phyloP scores from a whole-genome alignment of 2,888 invertebrate genomes.

The Andrena fulva region DNA sequence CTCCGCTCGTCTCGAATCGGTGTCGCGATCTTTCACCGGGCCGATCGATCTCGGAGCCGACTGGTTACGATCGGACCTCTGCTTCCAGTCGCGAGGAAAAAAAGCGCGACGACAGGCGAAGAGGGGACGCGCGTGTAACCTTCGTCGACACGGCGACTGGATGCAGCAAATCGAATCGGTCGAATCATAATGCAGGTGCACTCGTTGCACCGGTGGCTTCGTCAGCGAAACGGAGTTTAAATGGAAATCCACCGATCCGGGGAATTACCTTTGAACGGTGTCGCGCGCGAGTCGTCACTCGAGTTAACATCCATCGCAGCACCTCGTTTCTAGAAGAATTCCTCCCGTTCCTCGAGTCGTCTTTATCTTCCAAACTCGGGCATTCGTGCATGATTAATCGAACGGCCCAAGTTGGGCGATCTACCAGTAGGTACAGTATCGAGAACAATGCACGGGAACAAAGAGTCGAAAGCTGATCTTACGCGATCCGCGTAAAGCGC shows the following conservation, averaged over 20 bases:
- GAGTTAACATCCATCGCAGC: not conserved
- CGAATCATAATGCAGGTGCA: constrained; percentile 59
- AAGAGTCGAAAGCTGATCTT: constrained; percentile 14
- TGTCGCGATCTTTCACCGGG: constrained; percentile 6
- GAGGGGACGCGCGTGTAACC: constrained; percentile 7
- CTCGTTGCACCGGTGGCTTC: constrained; percentile 30
- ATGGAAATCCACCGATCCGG: constrained; percentile 9
- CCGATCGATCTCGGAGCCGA: not conserved
- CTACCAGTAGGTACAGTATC: not conserved
- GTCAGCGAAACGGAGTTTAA: constrained; percentile 2
- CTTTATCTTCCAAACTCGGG: constrained; percentile 35
- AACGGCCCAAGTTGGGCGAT: constrained; percentile 19
- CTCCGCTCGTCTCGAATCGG: constrained; percentile 14
- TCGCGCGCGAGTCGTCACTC: constrained; percentile 1
- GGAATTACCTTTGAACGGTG: not conserved
- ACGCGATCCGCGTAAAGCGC: not conserved
- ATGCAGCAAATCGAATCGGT: constrained; percentile 36
- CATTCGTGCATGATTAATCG: constrained; percentile 42
- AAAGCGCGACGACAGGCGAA: not conserved
- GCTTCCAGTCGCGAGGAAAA: not conserved
- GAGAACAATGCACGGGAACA: constrained; percentile 38
- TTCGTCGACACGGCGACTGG: constrained; percentile 31
- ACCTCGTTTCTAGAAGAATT: not conserved
- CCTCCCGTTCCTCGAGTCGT: constrained; percentile 30
- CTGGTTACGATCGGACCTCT: too few species aligned